A percentile compares a stretch with the other conserved stretches of the same genome.
phyloP scores from a whole-genome alignment of 2,888 invertebrate species.

The Chorisops tibialis region DNA sequence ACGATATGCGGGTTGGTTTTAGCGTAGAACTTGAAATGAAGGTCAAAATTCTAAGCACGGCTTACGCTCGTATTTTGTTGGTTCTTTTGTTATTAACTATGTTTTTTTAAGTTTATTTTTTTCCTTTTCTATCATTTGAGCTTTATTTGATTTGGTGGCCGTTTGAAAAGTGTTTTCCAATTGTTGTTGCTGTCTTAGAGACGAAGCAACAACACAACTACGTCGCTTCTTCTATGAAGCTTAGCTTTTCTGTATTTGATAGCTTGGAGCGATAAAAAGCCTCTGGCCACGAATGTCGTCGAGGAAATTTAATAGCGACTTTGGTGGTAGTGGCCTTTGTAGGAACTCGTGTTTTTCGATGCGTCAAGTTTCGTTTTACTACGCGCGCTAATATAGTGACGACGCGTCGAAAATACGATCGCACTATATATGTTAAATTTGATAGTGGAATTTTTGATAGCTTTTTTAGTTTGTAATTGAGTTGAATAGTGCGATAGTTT shows the following conservation, averaged over 20 bases:
- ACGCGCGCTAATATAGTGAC: not conserved
- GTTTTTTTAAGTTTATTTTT: too few relatives aligned
- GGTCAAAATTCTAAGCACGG: constrained; percentile 39
- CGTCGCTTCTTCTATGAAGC: too few relatives aligned
- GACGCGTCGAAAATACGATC: constrained; percentile 2
- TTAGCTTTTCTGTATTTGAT: too few relatives aligned
- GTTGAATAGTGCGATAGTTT: not conserved
- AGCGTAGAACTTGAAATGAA: constrained; percentile 36
- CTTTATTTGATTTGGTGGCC: too few relatives aligned
- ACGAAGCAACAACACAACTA: too few relatives aligned
- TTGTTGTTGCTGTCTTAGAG: too few relatives aligned
- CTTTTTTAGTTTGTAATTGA: not conserved
- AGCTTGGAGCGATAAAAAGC: too few relatives aligned
- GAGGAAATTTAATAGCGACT: constrained; percentile 1
- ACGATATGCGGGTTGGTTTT: too few relatives aligned
- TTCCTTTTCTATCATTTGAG: too few relatives aligned
- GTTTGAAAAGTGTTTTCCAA: too few relatives aligned
- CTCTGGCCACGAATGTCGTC: not conserved
- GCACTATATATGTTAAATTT: not conserved
- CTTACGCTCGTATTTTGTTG: constrained; percentile 27
- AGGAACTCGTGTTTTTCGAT: constrained; percentile 11
- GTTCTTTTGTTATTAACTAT: not conserved
- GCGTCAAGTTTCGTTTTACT: constrained; percentile 1
- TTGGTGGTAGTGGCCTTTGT: constrained; percentile 6
- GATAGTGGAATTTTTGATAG: not conserved